These are phyloP conservation scores for Mus minutoides DNA, from an alignment of 2,797 vertebrate species.

Conservation along the genomic window DNA sequence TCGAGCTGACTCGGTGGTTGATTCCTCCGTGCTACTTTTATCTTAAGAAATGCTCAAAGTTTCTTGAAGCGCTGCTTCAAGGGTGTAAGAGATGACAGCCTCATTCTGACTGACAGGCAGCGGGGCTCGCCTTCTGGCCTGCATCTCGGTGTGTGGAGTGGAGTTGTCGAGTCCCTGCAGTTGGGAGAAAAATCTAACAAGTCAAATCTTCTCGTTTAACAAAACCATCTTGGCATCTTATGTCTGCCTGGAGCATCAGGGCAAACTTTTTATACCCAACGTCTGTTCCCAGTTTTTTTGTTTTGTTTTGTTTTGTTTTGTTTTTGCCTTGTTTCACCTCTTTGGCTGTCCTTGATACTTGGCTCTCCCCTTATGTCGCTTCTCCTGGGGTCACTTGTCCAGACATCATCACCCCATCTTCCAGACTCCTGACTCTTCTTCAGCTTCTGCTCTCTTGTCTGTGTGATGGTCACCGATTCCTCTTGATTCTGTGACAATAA, in stretches of 20 bases:
- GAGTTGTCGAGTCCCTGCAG: neutral
- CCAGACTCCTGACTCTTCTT: neutral
- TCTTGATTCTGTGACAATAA: neutral
- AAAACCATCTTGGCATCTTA: neutral
- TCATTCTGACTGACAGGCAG: neutral
- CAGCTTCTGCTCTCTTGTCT: neutral
- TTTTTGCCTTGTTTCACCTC: neutral
- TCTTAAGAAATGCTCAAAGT: conserved; percentile 59
- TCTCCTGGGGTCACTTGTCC: neutral
- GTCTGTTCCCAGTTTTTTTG: neutral
- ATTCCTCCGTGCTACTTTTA: conserved; percentile 30
- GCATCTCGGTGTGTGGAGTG: rapidly evolving
- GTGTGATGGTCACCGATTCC: neutral
- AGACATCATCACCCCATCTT: neutral
- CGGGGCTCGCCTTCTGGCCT: neutral
- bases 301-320: too few relatives aligned
- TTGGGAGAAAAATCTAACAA: neutral
- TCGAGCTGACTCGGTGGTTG: conserved; percentile 35
- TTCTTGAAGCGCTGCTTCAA: conserved; percentile 19
- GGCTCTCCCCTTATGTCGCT: neutral
- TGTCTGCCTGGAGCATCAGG: neutral
- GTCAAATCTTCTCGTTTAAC: neutral
- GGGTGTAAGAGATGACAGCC: neutral
- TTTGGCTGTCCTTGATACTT: rapidly evolving
- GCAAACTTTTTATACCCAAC: neutral